These are phyloP conservation scores for Diacarnus erythraeanus DNA, from an alignment of 37 sponge, comb jelly and placozoan genomes.

Conservation along the genomic window DNA sequence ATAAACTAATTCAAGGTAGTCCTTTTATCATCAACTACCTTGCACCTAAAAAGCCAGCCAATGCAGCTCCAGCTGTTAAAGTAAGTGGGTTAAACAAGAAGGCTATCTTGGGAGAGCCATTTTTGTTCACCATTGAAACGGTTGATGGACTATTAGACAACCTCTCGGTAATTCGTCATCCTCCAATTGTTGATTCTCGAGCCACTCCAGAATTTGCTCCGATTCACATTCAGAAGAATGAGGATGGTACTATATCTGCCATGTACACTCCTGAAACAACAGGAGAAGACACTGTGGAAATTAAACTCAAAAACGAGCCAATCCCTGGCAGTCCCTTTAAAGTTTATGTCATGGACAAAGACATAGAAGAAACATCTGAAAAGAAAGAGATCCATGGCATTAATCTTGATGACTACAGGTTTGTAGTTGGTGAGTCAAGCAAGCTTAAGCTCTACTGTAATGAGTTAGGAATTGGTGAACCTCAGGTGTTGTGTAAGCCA, in stretches of 20 bases:
- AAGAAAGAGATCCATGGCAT: constrained; percentile 38
- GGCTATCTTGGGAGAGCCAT: constrained; percentile 27
- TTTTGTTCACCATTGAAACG: constrained; percentile 44
- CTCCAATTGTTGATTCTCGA: constrained; percentile 1
- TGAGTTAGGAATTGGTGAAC: constrained; percentile 50
- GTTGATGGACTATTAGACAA: constrained; percentile 24
- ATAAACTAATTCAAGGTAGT: constrained; percentile 33
- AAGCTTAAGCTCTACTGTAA: constrained; percentile 78
- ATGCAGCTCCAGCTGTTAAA: not conserved
- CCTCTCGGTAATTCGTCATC: constrained; percentile 8
- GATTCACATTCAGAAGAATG: constrained; percentile 14
- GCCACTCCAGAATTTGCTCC: not conserved
- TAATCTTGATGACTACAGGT: constrained; percentile 42
- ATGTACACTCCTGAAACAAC: constrained; percentile 33
- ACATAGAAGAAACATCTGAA: not conserved
- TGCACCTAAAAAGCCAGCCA: constrained; percentile 5
- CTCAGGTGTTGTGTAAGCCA: constrained; percentile 38
- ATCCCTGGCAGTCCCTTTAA: constrained; percentile 59
- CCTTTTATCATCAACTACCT: constrained; percentile 34
- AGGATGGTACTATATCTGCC: constrained; percentile 43
- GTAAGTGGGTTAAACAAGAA: constrained; percentile 5
- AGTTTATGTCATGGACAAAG: constrained; percentile 32
- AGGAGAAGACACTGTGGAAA: constrained; percentile 33
- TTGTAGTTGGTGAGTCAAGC: constrained; percentile 53
- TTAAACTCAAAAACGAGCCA: constrained; percentile 17